Evolutionary conservation across 2,797 vertebrate genomes (phyloP), one percentile per base, ranked within the genome.

Genomic region (Hoplostethus atlanticus): DNA sequence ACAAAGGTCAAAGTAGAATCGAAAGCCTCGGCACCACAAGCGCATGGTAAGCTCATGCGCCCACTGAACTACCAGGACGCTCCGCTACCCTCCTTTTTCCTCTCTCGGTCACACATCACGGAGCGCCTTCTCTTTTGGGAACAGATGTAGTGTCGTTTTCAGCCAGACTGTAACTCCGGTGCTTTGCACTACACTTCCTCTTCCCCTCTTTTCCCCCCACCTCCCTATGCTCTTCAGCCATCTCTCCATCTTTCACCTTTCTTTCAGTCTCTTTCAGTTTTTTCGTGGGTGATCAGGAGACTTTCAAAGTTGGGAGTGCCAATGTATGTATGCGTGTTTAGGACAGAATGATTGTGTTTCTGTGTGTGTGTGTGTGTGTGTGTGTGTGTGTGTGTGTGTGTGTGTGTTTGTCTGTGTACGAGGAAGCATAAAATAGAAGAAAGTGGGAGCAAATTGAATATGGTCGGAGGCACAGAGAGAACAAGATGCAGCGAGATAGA

Each of bases 391-490:
- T 34, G 34, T 34, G 34, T 15, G 28, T 42, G 50, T 67, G 74
- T 17, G 25, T 63, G 55, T 16, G 25, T 60, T 11, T 30, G 25
- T 40, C 12, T 16, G 58, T 16, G 21, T 46, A 11, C 0, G 58
- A 30, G 1, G 71, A 77, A 79, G 75, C 68, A 76, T 64, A 53
- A 64, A 68, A 70, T 52, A 4, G 70, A 44, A 53, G 71, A 80
- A 48, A 51, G 71, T 31, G 52, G 13, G 30, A 15, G 87, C 81
- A 78, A 90, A 89, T 81, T 89, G 84, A 88, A 86, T 85, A 79
- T 80, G 80, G 79, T 64, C 69, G 73, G 74, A 69, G 76, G 52
- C 34, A 36, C 28, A 34, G 64, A 25, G 38, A 46, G 34, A 16
- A 7, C 25, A 53, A 21, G 25, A 11, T 16, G 16, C 10, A 54